Evolutionary conservation across 2,888 invertebrate species (phyloP), one percentile per base, ranked within the genome.

Genomic region (Andrena bicolor): DNA sequence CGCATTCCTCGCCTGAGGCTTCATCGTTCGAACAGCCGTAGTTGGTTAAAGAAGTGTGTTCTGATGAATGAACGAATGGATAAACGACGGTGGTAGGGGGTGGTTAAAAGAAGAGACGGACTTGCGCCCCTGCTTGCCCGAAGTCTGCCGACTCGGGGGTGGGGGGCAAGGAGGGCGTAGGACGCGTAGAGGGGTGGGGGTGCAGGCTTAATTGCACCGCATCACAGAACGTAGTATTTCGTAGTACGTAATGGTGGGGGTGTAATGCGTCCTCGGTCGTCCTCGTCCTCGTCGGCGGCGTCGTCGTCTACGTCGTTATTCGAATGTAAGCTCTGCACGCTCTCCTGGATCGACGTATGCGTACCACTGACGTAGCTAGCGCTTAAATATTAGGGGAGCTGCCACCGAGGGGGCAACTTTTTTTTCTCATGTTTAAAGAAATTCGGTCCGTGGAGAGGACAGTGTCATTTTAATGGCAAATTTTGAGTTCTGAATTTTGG

Each of bases 181-280:
- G 73, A 75, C 32, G 66, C 16, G n/a, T 66, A 66, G 28, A 73
- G 68, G 61, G 78, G 80, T 51, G 76, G 71, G 82, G 82, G 75
- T 79, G 72, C 80, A 68, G 66, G 87, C 83, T 85, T 88, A 88
- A 90, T 87, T 87, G 84, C 86, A 82, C 83, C 82, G 85, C 82
- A 88, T 87, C 88, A 89, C 90, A 87, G 84, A 87, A 85, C 88
- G 89, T 90, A 90, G 90, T 90, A 90, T 90, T 90, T 89, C 89
- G 90, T 90, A 90, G 90, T 90, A 90, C 90, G 90, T 89, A 83
- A 80, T 72, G 79, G 83, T 72, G 81, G 78, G 70, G 80, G 73
- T 73, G 84, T 86, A 85, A 81, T 81, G 88, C 83, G 82, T 78
- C 76, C 78, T 77, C 76, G 82, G 69, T 53, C 49, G 68, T 70